Percentiles rank a stretch among this genome's conserved stretches.
Conservation (phyloP, 2,113 vertebrate species). For the Colistium nudipinnis region DNA sequence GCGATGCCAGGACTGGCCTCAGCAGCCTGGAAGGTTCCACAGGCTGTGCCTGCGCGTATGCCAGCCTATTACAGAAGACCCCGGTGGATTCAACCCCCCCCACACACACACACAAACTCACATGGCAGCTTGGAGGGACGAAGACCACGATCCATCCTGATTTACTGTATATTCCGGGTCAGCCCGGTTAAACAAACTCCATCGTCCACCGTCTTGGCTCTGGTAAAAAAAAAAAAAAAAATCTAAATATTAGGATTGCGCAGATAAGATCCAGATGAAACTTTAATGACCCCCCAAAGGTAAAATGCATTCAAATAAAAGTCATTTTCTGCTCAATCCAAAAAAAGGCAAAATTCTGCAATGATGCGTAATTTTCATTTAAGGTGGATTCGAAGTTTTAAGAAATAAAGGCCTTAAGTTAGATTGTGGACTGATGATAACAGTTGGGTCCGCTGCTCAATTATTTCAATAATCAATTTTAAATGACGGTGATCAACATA, state of each 20-base stretch:
- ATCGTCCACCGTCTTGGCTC: slow-evolving; percentile 63
- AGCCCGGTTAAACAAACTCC: slow-evolving; percentile 66
- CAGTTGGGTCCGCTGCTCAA: too few species aligned
- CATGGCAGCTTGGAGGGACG: slow-evolving; percentile 69
- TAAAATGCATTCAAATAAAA: slow-evolving; percentile 57
- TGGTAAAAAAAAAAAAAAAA: slow-evolving; percentile 59
- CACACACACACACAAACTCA: too few species aligned
- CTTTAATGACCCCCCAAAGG: slow-evolving; percentile 70
- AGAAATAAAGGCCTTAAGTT: too few species aligned
- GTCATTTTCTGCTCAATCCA: slow-evolving; percentile 53
- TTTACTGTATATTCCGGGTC: slow-evolving; percentile 59
- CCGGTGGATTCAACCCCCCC: slow-evolving; percentile 69
- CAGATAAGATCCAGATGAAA: slow-evolving; percentile 68
- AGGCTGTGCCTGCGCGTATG: slow-evolving; percentile 65
- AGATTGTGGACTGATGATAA: too few species aligned
- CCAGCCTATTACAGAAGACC: slow-evolving; percentile 75
- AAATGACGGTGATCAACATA: slow-evolving; percentile 52
- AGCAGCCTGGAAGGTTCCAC: slow-evolving; percentile 74
- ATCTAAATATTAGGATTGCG: slow-evolving; percentile 66
- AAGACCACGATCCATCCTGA: too few species aligned
- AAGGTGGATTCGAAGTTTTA: too few species aligned
- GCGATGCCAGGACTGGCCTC: slow-evolving; percentile 74
- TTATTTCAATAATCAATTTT: slow-evolving; percentile 54
- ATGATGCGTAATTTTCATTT: too few species aligned
- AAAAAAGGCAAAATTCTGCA: too few species aligned